Base-by-base conservation (phyloP, 1,140 invertebrate species). In the Ceratina japonica region DNA sequence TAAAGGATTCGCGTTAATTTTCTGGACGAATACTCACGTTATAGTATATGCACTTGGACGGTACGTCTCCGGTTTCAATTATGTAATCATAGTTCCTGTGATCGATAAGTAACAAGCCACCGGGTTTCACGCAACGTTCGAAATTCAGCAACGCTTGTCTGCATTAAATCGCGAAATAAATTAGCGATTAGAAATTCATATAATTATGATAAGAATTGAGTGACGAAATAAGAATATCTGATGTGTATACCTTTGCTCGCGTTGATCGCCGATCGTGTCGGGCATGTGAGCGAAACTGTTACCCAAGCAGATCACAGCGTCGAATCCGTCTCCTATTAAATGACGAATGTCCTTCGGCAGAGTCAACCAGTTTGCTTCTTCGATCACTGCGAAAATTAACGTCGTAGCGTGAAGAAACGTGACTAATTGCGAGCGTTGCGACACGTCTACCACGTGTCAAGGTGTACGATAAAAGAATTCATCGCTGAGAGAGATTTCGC, bases 241-340 rank as follows among this genome's bases (percentile, higher is more conserved):
- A 2, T 1, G 31, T 1, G n/a, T 68, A n/a, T 31, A n/a, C 93
- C 94, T 96, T 91, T 97, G 96, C 79, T 96, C 95, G 15, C 95
- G 92, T 90, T 97, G 96, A 91, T 97, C 95, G 0, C 96, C 96
- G 82, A 92, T 95, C 59, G 94, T 93, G 87, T 97, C 97, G 59
- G 96, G 94, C 81, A 98, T 94, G 92, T 98, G 97, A 63, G 97
- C 96, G 91, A 98, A 98, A 15, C 97, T 97, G 89, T 98, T 98
- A 73, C 97, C 97, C 52, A 98, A 93, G 87, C 97, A 98, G 81
- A 98, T 96, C 1, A 97, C 95, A 0, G 96, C 96, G 90, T 97
- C 96, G 86, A 97, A 97, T 51, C 94, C 94, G 16, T 93, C 93
- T 0, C 93, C 93, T 15, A 95, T 90, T 24, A 95, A 90, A 5